A percentile compares a stretch with the other conserved stretches of the same genome.
Conservation (phyloP, 2,888 invertebrate species). For the Scaptomyza tumidula region DNA sequence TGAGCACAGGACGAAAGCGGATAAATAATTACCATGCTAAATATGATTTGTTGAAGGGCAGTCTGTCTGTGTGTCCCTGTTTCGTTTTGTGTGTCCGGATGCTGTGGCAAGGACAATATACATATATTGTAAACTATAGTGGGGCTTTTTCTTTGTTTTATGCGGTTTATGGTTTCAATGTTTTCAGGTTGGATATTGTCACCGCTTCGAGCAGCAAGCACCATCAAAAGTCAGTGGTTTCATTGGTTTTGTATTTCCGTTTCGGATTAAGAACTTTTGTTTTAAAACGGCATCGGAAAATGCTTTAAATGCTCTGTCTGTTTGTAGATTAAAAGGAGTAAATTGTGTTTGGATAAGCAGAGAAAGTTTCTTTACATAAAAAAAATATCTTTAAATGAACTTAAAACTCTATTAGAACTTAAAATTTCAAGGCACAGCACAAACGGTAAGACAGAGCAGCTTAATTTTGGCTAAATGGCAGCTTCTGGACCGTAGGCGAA, state of each 20-base stretch:
- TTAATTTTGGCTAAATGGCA: too few relatives aligned
- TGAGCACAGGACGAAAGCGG: constrained; percentile 18
- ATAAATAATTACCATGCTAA: constrained; percentile 75
- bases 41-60: constrained; percentile 60
- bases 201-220: neutral
- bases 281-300: neutral
- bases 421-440: neutral
- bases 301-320: neutral
- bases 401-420: neutral
- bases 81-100: constrained; percentile 20
- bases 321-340: neutral
- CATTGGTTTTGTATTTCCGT: constrained; percentile 52
- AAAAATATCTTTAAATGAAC: too few relatives aligned
- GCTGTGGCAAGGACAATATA: constrained; percentile 51
- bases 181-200: neutral
- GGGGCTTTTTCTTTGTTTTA: neutral
- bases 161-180: neutral
- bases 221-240: constrained; percentile 27
- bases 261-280: constrained; percentile 60
- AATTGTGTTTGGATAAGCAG: constrained; percentile 30
- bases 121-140: constrained; percentile 41
- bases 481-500: too few relatives aligned
- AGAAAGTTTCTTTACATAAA: too few relatives aligned
- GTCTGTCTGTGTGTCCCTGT: neutral
- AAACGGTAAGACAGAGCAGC: neutral